Evolutionary conservation across 1,140 invertebrate genomes (phyloP), one percentile per base, ranked within the genome.

Genomic region (Acyrthosiphon pisum): DNA sequence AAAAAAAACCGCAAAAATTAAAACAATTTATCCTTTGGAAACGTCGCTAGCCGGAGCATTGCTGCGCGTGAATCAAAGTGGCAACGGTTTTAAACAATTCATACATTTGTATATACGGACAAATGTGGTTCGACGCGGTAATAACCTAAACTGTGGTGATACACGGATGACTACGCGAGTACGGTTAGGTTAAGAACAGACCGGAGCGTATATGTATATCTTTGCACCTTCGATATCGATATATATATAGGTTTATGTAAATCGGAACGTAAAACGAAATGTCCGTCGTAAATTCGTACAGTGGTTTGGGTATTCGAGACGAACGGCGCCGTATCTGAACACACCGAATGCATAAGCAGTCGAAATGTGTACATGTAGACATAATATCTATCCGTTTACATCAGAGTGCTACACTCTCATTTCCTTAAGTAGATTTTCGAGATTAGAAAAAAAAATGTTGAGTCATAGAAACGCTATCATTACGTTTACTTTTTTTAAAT

Each of bases 181-280:
- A 76, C 30, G 50, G 50, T 53, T n/a, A 35, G 30, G 9, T 22
- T 76, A 18, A 3, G 20, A 23, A n/a, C 30, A 9, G 56, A 56
- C 23, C 53, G 30, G 9, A 30, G 56, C 26, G 18, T 14, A 60
- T 68, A 68, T 30, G 8, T 60, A 30, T 68, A 68, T 68, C 30
- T 30, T 60, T 30, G 11, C 26, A n/a, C 9, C 60, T 14, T 68
- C 26, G 60, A n/a, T 68, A 30, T 68, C 9, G 30, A 68, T 68
- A 14, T 41, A 14, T 41, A 41, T 41, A 41, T 4, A 68, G 41
- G 41, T 86, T 86, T 46, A 46, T 46, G 83, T 9, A 86, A 86
- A 86, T 86, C 41, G 37, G 83, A 46, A 86, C 83, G 26, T 86
- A 86, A 84, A 84, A 84, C 83, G 37, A 84, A 84, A 84, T 44